Evolutionary conservation across 2,797 vertebrate species (phyloP), one percentile per base, ranked within the genome.

Genomic region (Rhinatrema bivittatum): DNA sequence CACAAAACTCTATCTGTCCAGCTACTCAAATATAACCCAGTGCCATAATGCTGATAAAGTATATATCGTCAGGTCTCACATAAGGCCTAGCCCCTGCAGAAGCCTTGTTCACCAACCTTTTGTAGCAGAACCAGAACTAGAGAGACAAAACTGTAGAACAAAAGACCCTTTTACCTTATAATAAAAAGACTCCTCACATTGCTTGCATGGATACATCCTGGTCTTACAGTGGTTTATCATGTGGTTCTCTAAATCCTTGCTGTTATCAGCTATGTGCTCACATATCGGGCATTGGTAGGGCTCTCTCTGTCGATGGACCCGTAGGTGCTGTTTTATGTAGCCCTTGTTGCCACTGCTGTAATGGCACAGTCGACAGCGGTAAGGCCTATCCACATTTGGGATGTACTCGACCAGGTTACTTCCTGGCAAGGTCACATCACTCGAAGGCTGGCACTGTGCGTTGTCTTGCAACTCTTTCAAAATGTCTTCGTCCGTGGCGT

Each of bases 241-340:
- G 62, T 99, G 94, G 51, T 67, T 86, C 70, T 99, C 92, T 46
- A 99, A 69, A 63, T 91, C 91, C 37, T 85, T 87, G 46, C 94
- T 98, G 61, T 94, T 78, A 2, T 71, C 56, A 1, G 95, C 91
- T 7, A 94, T 82, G 68, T 97, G 91, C 49, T 99, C 91, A 20
- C 95, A 99, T 72, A 99, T 97, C 5, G 95, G 95, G 57, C 95
- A 99, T 78, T 99, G 92, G 47, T 98, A 97, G 0, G 94, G 94
- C 69, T 89, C 87, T 29, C 90, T 79, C 67, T 94, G 94, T 13
- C 89, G 81, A 47, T 98, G 95, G n/a, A 97, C 91, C 1, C 93
- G 76, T 25, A 98, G 65, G 60, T 98, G 95, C 60, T 99, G 95
- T 20, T 99, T 98, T 37, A 99, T 90, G 80, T 96, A 97, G 30